phyloP scores from a whole-genome alignment of 2,888 invertebrate species.

The Magallana nippona region DNA sequence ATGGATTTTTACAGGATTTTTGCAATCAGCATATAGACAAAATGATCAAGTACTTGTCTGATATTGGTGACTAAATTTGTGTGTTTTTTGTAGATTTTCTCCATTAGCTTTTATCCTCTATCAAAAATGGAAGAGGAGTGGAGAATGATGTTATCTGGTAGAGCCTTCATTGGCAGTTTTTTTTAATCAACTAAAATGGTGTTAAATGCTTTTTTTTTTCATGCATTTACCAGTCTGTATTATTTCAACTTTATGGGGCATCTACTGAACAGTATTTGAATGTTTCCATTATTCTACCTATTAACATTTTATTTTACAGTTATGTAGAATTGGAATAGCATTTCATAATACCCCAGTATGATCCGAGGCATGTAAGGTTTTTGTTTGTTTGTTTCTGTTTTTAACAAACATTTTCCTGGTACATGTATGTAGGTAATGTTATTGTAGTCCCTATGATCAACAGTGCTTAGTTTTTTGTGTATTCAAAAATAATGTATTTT shows the following conservation, averaged over 20 bases:
- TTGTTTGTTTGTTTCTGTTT: not conserved
- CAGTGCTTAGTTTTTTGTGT: too few relatives aligned
- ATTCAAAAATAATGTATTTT: too few relatives aligned
- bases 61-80: not conserved
- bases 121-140: not conserved
- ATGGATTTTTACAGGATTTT: too few relatives aligned
- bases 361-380: not conserved
- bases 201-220: too few relatives aligned
- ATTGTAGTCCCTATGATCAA: too few relatives aligned
- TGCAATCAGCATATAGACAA: not conserved
- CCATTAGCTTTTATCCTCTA: not conserved
- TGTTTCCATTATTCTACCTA: not conserved
- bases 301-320: not conserved
- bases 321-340: not conserved
- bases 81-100: not conserved
- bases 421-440: too few relatives aligned
- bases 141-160: not conserved
- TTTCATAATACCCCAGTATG: not conserved
- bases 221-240: too few relatives aligned
- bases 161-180: not conserved
- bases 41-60: not conserved
- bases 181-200: too few relatives aligned
- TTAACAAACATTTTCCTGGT: too few relatives aligned
- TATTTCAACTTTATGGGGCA: not conserved
- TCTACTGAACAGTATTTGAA: conserved; percentile 9